Evolutionary conservation across 2,888 invertebrate species (phyloP).

Genomic region (Temnothorax ravouxi): DNA sequence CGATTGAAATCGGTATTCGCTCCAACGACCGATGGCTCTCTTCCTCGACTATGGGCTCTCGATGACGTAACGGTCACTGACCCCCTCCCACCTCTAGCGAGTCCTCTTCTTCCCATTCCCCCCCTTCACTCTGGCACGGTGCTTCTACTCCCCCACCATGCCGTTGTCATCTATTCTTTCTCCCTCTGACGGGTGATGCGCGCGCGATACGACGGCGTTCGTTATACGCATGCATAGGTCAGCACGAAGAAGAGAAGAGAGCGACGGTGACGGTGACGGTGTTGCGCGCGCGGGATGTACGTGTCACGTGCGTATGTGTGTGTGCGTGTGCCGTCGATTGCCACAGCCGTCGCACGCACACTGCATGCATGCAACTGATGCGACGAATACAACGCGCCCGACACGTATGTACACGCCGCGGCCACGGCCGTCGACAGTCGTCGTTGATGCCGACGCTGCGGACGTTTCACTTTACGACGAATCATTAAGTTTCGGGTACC

Average conservation of each 20-base stretch:
- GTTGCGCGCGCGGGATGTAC: constrained; percentile 22
- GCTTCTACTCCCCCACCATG: constrained; percentile 67
- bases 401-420: neutral
- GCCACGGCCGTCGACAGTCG: neutral
- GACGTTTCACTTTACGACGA: constrained; percentile 45
- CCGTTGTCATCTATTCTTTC: constrained; percentile 68
- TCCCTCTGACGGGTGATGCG: constrained; percentile 71
- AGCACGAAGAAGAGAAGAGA: constrained; percentile 59
- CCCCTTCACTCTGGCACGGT: constrained; percentile 53
- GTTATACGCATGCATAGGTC: constrained; percentile 62
- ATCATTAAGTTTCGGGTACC: constrained; percentile 40
- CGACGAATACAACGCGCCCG: neutral
- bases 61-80: constrained; percentile 86
- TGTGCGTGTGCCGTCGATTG: neutral
- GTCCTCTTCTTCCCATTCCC: constrained; percentile 66
- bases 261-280: constrained; percentile 17
- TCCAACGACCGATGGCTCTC: constrained; percentile 76
- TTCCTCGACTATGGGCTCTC: constrained; percentile 77
- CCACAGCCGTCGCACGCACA: constrained; percentile 2
- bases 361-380: neutral
- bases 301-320: neutral
- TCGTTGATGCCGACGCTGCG: constrained; percentile 36
- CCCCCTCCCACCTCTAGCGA: constrained; percentile 80
- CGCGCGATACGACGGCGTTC: constrained; percentile 67
- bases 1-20: constrained; percentile 71